Evolutionary conservation across 2,113 vertebrate genomes (phyloP).

Genomic region (Indicator indicator): DNA sequence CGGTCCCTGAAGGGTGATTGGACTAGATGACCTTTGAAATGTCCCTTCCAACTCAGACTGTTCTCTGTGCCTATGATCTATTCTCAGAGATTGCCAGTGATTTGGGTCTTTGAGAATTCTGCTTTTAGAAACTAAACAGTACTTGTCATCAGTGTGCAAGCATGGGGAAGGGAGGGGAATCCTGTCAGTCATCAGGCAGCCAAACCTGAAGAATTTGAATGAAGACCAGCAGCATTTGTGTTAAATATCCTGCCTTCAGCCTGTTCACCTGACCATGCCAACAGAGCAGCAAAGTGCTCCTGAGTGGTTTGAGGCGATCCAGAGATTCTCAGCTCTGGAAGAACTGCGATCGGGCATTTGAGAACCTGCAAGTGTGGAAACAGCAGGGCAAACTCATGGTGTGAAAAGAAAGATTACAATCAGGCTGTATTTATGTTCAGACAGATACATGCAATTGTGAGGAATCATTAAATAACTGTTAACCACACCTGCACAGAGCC

Average conservation of each 20-base stretch:
- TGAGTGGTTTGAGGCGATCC: background rate
- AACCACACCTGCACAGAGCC: conserved; percentile 56
- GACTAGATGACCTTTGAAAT: no score
- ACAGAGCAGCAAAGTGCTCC: background rate
- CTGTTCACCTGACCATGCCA: background rate
- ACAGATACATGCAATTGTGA: conserved; percentile 73
- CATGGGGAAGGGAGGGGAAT: conserved; percentile 34
- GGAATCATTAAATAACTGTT: conserved; percentile 76
- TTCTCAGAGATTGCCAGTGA: background rate
- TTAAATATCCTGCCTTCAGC: background rate
- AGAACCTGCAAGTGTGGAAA: conserved; percentile 49
- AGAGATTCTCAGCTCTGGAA: background rate
- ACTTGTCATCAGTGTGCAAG: conserved; percentile 53
- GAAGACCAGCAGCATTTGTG: background rate
- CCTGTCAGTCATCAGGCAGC: conserved; percentile 38
- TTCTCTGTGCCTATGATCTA: background rate
- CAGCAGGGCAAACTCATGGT: conserved; percentile 39
- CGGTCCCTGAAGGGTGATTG: no score
- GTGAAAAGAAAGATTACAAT: conserved; percentile 57
- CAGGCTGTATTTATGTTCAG: conserved; percentile 34
- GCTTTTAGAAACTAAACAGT: conserved; percentile 42
- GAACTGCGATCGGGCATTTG: background rate
- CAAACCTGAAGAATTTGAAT: conserved; percentile 16
- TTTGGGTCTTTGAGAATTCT: conserved; percentile 16
- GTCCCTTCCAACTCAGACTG: no score